Evolutionary conservation across 2,888 invertebrate genomes (phyloP).

Genomic region (Tridacna gigas): DNA sequence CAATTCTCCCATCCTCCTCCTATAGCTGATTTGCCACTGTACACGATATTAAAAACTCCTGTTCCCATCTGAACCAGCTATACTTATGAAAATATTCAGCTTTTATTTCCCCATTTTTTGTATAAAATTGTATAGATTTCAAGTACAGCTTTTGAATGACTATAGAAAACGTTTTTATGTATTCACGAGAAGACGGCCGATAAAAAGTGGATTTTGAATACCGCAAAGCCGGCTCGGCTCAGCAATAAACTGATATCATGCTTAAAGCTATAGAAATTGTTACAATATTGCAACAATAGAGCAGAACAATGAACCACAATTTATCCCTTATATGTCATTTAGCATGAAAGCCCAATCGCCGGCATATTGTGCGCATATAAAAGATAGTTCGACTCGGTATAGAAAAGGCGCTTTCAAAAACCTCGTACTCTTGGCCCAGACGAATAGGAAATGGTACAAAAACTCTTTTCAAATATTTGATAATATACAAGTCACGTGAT

Average conservation of each 20-base stretch:
- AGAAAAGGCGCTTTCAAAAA: constrained; percentile 50
- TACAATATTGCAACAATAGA: constrained; percentile 63
- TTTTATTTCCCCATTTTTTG: constrained; percentile 44
- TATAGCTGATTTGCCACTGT: neutral
- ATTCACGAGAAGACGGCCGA: constrained; percentile 48
- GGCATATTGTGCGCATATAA: constrained; percentile 48
- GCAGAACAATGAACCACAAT: constrained; percentile 54
- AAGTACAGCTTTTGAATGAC: constrained; percentile 50
- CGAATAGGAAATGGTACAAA: constrained; percentile 54
- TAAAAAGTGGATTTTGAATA: constrained; percentile 57
- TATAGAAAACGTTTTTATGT: constrained; percentile 51
- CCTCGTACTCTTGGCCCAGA: constrained; percentile 22
- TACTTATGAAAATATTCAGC: constrained; percentile 31
- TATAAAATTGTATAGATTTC: constrained; percentile 56
- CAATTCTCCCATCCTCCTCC: neutral
- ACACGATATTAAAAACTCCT: neutral
- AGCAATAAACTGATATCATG: constrained; percentile 54
- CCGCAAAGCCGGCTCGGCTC: constrained; percentile 35
- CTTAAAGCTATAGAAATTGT: constrained; percentile 59
- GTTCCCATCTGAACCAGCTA: constrained; percentile 23
- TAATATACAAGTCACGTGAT: constrained; percentile 58
- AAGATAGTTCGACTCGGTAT: constrained; percentile 1
- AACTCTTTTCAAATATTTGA: constrained; percentile 64
- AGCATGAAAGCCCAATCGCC: constrained; percentile 54
- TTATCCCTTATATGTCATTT: constrained; percentile 60